Percentiles rank a stretch among this genome's conserved stretches.
These are phyloP conservation scores for Halichoerus grypus DNA, from an alignment of 2,113 vertebrate genomes.

Conservation along the genomic window DNA sequence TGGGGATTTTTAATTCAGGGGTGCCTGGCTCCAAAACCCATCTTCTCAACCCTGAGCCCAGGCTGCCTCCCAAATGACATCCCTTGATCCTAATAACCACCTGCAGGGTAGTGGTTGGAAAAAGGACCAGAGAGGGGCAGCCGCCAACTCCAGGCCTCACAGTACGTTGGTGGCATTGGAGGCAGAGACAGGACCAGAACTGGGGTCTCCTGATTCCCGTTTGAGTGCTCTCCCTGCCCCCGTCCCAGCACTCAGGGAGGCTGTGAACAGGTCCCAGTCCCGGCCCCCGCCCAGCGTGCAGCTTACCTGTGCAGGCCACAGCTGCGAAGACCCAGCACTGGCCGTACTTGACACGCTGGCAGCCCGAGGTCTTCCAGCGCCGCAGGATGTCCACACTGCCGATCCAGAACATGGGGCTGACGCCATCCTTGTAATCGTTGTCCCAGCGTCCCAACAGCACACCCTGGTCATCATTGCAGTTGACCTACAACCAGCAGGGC, in stretches of 20 bases:
- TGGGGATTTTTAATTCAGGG: neutral
- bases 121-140: neutral
- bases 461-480: conserved; percentile 94
- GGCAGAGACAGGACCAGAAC: neutral
- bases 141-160: neutral
- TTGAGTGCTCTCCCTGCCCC: neutral
- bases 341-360: conserved; percentile 93
- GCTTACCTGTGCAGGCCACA: conserved; percentile 94
- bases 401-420: conserved; percentile 94
- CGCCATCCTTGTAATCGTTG: conserved; percentile 88
- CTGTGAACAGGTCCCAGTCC: neutral
- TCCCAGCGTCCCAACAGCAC: conserved; percentile 94
- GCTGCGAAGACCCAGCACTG: conserved; percentile 99
- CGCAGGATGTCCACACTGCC: conserved; percentile 95
- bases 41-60: neutral
- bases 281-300: rapidly evolving
- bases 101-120: neutral
- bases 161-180: neutral
- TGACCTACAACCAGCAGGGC: conserved; percentile 88
- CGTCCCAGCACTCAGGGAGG: neutral
- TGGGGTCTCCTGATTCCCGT: neutral
- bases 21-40: neutral
- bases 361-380: conserved; percentile 89
- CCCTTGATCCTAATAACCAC: neutral
- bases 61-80: rapidly evolving